These are phyloP conservation scores for Phasianus colchicus DNA, from an alignment of 2,113 vertebrate species.

Conservation along the genomic window DNA sequence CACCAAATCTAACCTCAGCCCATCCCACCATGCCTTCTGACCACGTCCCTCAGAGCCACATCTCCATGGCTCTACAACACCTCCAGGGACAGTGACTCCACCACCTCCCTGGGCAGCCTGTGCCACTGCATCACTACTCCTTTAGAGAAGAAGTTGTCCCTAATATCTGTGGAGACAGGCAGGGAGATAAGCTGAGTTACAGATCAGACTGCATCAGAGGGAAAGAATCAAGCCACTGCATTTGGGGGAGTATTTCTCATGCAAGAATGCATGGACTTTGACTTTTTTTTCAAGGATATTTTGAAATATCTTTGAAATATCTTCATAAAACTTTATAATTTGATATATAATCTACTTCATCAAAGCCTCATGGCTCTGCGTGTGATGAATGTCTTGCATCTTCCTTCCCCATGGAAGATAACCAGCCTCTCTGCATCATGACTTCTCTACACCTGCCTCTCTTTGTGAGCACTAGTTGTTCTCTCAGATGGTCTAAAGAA, in stretches of 20 bases:
- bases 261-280: background rate
- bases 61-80: too few relatives aligned
- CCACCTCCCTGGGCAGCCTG: too few relatives aligned
- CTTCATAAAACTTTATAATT: background rate
- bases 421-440: background rate
- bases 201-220: background rate
- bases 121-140: too few relatives aligned
- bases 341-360: background rate
- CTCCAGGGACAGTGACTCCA: too few relatives aligned
- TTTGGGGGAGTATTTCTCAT: background rate
- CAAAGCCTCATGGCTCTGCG: background rate
- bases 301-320: background rate
- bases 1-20: too few relatives aligned
- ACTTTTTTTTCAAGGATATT: background rate
- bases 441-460: background rate
- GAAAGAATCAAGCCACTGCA: background rate
- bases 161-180: background rate
- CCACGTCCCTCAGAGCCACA: too few relatives aligned
- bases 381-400: accelerated
- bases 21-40: too few relatives aligned
- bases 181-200: background rate
- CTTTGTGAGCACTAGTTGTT: background rate
- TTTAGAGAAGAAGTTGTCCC: too few relatives aligned
- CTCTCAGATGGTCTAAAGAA: background rate
- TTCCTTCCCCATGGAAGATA: background rate